These are phyloP conservation scores for Oryzias dopingdopingensis DNA, from an alignment of 2,797 vertebrate genomes.

Conservation along the genomic window DNA sequence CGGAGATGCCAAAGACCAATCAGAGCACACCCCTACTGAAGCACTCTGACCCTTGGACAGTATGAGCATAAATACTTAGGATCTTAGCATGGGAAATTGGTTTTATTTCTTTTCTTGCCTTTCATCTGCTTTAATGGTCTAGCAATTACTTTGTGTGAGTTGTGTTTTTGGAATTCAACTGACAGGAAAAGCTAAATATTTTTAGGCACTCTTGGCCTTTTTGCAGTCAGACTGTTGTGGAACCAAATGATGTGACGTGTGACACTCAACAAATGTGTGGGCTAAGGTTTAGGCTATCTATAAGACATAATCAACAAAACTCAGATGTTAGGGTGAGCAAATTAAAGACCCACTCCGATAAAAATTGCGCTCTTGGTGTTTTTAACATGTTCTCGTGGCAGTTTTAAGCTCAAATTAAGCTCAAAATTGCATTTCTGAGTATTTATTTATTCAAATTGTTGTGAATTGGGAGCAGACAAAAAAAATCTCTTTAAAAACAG, in stretches of 20 bases:
- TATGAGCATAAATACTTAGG: conserved; percentile 21
- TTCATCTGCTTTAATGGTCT: conserved; percentile 9
- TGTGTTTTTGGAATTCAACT: conserved; percentile 11
- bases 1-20: conserved; percentile 24
- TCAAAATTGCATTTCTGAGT: too few relatives aligned
- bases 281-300: too few relatives aligned
- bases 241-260: conserved; percentile 16
- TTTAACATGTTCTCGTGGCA: too few relatives aligned
- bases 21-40: conserved; percentile 1
- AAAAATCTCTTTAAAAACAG: too few relatives aligned
- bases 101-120: conserved; percentile 29
- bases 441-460: too few relatives aligned
- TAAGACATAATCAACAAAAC: too few relatives aligned
- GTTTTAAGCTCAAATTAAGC: too few relatives aligned
- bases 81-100: conserved; percentile 29
- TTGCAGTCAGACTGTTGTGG: conserved; percentile 18
- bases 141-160: conserved; percentile 8
- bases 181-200: conserved; percentile 17
- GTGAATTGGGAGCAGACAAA: too few relatives aligned
- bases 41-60: conserved; percentile 26
- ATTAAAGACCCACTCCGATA: too few relatives aligned
- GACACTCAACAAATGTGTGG: conserved; percentile 1
- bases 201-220: conserved; percentile 22
- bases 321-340: too few relatives aligned
- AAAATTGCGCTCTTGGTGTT: too few relatives aligned